Evolutionary conservation across 2,113 vertebrate genomes (phyloP).

Genomic region (Catharus minimus): DNA sequence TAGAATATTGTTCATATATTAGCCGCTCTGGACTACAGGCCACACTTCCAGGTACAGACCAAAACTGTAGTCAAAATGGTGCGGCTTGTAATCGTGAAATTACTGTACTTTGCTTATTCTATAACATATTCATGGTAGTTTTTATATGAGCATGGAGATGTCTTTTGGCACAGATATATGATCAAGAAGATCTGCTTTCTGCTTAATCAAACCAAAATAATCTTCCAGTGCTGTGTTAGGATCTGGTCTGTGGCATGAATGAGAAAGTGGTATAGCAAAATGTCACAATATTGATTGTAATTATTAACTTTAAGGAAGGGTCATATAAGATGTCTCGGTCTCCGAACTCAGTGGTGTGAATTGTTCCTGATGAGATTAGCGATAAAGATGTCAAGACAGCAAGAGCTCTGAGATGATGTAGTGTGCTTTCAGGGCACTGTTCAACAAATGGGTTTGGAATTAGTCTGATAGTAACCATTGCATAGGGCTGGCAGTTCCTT

Average conservation of each 20-base stretch:
- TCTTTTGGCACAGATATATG: neutral
- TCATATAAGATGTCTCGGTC: slow-evolving; percentile 1
- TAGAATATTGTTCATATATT: no score
- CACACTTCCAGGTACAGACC: no score
- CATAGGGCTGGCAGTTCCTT: neutral
- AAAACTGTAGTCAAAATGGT: no score
- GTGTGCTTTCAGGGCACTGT: neutral
- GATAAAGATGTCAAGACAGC: neutral
- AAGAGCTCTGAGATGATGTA: neutral
- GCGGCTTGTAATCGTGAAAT: no score
- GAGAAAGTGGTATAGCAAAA: neutral
- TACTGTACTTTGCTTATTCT: neutral
- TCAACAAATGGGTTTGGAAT: neutral
- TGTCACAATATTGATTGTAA: slow-evolving; percentile 55
- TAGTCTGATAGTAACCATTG: neutral
- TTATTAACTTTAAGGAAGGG: slow-evolving; percentile 49
- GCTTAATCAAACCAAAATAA: slow-evolving; percentile 40
- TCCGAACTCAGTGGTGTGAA: slow-evolving; percentile 46
- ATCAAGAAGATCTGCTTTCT: neutral
- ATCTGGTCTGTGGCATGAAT: slow-evolving; percentile 22
- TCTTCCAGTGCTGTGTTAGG: neutral
- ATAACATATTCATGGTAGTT: neutral
- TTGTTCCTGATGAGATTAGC: slow-evolving; percentile 13
- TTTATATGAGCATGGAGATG: neutral
- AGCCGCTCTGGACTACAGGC: no score